Conservation (phyloP, 2,888 invertebrate genomes). For the Epirrhoe tristata region DNA sequence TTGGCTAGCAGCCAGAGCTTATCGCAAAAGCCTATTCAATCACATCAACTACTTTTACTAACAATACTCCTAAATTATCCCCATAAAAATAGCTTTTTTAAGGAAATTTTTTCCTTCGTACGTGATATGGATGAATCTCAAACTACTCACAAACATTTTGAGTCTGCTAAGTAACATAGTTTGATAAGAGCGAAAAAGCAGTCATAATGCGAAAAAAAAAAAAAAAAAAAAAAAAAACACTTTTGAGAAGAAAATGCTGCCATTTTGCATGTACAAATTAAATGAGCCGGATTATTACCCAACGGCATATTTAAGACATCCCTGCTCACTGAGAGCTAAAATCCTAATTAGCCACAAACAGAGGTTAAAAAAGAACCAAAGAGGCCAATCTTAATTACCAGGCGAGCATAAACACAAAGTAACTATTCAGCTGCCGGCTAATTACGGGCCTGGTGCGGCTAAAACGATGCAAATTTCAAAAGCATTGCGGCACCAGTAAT, state of each 20-base stretch:
- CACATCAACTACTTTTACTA: no score
- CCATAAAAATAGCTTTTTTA: no score
- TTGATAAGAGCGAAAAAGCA: background rate
- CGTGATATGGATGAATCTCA: no score
- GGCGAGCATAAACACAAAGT: conserved; percentile 69
- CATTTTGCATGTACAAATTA: conserved; percentile 14
- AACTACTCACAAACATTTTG: no score
- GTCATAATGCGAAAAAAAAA: background rate
- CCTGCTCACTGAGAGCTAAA: conserved; percentile 12
- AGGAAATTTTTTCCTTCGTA: no score
- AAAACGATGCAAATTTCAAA: conserved; percentile 70
- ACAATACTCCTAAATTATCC: no score
- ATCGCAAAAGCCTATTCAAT: no score
- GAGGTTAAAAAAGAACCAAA: conserved; percentile 40
- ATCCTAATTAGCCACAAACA: conserved; percentile 43
- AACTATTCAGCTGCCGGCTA: conserved; percentile 61
- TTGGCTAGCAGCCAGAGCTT: no score
- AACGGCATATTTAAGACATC: conserved; percentile 13
- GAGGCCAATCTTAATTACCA: conserved; percentile 56
- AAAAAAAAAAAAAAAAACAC: background rate
- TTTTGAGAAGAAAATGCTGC: background rate
- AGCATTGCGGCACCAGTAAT: conserved; percentile 66
- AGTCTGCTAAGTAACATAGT: background rate
- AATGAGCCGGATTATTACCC: conserved; percentile 23
- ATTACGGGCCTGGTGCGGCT: conserved; percentile 61